Conservation (phyloP, 2,888 invertebrate species). For the Erynnis tages region DNA sequence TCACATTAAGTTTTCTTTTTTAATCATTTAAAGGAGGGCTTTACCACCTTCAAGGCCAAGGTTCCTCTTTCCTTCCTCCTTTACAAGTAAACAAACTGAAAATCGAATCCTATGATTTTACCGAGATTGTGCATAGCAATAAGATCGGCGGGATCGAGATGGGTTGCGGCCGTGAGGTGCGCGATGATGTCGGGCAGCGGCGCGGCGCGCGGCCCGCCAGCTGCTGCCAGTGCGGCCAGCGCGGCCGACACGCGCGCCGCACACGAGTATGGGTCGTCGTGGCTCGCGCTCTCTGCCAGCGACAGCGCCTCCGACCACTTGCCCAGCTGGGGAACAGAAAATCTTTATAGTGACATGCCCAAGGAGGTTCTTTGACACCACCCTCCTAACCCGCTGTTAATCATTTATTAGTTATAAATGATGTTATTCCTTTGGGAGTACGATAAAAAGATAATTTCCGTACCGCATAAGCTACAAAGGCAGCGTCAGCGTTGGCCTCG, state of each 20-base stretch:
- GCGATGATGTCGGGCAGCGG: conserved; percentile 43
- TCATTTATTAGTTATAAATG: too few relatives aligned
- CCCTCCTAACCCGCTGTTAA: too few relatives aligned
- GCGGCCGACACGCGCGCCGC: conserved; percentile 61
- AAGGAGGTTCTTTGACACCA: too few relatives aligned
- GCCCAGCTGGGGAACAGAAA: conserved; percentile 62
- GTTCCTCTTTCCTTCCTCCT: too few relatives aligned
- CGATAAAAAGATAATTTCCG: background rate
- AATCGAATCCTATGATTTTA: conserved; percentile 34
- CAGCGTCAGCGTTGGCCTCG: conserved; percentile 72
- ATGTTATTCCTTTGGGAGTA: too few relatives aligned
- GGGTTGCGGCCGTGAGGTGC: conserved; percentile 61
- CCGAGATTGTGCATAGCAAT: conserved; percentile 66
- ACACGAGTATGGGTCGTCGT: conserved; percentile 71
- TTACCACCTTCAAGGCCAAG: too few relatives aligned
- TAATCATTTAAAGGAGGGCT: too few relatives aligned
- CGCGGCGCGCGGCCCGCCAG: conserved; percentile 30
- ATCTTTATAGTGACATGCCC: too few relatives aligned
- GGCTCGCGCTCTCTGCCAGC: conserved; percentile 60
- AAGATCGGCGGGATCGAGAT: conserved; percentile 67
- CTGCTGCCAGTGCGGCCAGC: conserved; percentile 42
- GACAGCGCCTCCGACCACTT: conserved; percentile 63
- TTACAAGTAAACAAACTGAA: too few relatives aligned
- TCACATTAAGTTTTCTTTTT: too few relatives aligned
- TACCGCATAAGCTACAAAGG: conserved; percentile 73